A percentile compares a stretch with the other conserved stretches of the same genome.
Conservation (phyloP, 2,888 invertebrate genomes). For the Ethmia dodecea region DNA sequence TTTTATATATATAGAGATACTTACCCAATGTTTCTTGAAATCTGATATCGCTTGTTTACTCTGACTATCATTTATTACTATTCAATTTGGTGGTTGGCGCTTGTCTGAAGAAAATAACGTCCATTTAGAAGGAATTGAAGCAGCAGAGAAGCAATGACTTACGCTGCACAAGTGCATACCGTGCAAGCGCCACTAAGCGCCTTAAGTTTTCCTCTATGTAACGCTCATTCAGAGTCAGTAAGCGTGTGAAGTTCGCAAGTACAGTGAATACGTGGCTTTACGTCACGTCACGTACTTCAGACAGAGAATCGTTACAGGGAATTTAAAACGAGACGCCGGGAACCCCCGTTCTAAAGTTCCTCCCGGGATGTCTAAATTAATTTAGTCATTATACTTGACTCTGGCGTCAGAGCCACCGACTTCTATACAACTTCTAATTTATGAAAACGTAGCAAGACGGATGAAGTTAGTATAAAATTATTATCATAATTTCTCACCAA, state of each 20-base stretch:
- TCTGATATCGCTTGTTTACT: too few species aligned
- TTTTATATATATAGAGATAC: too few species aligned
- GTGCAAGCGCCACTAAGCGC: too few species aligned
- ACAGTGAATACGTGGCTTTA: slow-evolving; percentile 15
- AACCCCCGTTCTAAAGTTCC: slow-evolving; percentile 2
- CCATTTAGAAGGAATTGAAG: too few species aligned
- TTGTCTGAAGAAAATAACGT: too few species aligned
- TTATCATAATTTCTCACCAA: slow-evolving; percentile 73
- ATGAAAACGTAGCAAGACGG: slow-evolving; percentile 55
- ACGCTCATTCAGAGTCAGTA: slow-evolving; percentile 7
- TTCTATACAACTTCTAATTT: slow-evolving; percentile 43
- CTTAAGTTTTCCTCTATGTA: too few species aligned
- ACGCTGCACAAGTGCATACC: too few species aligned
- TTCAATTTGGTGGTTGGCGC: too few species aligned
- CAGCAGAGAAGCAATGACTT: too few species aligned
- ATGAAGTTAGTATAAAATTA: slow-evolving; percentile 69
- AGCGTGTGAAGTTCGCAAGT: slow-evolving; percentile 15
- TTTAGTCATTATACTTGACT: slow-evolving; percentile 26
- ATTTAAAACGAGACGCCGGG: slow-evolving; percentile 14
- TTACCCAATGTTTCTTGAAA: too few species aligned
- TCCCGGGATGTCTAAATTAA: slow-evolving; percentile 16
- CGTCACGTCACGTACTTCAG: slow-evolving; percentile 15
- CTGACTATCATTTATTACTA: too few species aligned
- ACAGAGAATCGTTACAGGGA: slow-evolving; percentile 12
- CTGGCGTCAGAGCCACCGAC: slow-evolving; percentile 35